Percentiles rank a stretch among this genome's conserved stretches.
Evolutionary conservation across 2,113 vertebrate genomes (phyloP).

Genomic region (Pica pica): DNA sequence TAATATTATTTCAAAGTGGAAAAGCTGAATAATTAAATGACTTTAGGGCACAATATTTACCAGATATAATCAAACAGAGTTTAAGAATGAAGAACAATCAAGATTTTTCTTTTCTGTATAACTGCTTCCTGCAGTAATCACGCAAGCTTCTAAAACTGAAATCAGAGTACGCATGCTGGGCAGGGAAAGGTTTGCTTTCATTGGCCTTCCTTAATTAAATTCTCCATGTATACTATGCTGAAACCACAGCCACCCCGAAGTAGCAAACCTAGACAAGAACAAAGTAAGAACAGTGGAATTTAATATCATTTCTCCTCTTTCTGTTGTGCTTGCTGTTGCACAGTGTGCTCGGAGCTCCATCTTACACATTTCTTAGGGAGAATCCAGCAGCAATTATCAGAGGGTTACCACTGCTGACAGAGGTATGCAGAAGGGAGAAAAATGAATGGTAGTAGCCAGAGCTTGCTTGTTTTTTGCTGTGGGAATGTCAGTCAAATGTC

Average conservation of each 20-base stretch:
- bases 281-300: not conserved
- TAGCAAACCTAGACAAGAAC: not conserved
- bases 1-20: slow-evolving; percentile 8
- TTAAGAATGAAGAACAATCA: not conserved
- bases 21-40: slow-evolving; percentile 21
- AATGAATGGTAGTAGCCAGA: not conserved
- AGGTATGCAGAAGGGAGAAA: not conserved
- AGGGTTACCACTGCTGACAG: not conserved
- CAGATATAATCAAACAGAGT: slow-evolving; percentile 1
- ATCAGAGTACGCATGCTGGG: not conserved
- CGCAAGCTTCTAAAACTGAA: not conserved
- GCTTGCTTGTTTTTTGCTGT: not conserved
- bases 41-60: slow-evolving; percentile 26
- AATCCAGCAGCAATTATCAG: not conserved
- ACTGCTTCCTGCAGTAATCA: not conserved
- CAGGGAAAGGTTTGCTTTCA: not conserved
- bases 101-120: not conserved
- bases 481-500: not conserved
- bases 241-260: not conserved
- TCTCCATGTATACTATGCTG: not conserved
- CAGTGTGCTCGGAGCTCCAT: not conserved
- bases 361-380: not conserved
- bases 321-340: not conserved
- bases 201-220: not conserved
- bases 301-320: not conserved